Evolutionary conservation across 92 coral and sea anemone species (phyloP), one percentile per base, ranked within the genome.

Genomic region (Phymanthus crucifer): DNA sequence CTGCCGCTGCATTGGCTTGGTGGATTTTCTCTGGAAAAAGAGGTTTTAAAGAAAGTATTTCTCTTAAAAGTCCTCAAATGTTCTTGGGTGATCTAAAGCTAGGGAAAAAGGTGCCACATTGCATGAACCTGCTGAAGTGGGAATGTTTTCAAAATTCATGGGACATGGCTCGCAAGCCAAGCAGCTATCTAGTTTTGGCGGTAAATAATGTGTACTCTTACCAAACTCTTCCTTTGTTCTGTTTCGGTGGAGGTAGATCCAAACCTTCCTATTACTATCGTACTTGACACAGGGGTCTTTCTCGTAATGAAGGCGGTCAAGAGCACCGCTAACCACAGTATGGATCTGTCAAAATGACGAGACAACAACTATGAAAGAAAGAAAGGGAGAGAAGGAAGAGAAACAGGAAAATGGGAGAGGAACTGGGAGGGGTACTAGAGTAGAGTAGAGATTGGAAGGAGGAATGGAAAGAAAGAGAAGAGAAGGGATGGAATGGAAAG

Each of bases 1-100:
- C 99, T 6, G 99, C 99, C 6, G 99, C 99, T 0, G 99, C 99
- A 83, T 91, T 95, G 32, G 98, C 99, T 76, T 95, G 98, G 73
- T 95, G 99, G 74, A 95, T 94, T 89, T 93, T 95, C 78, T 95
- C 98, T 95, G 65, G 8, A 66, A 47, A 76, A 37, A 19, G 43
- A 16, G 6, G 21, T 14, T 19, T 14, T 6, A 21, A 45, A n/a
- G n/a, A n/a, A n/a, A n/a, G n/a, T 17, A 45, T 45, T 45, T 9
- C 50, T 45, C 50, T 45, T 45, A 45, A 0, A 2, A 45, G 16
- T 9, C 50, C 16, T 45, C 50, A 17, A 17, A 9, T 45, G 10
- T 45, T 17, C 10, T 45, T 17, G 1, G 50, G 2, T 45, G 10
- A 45, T n/a, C n/a, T n/a, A n/a, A n/a, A n/a, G n/a, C n/a, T n/a